Conservation (phyloP, 2,797 vertebrate species). For the Atherinosoma microstoma region DNA sequence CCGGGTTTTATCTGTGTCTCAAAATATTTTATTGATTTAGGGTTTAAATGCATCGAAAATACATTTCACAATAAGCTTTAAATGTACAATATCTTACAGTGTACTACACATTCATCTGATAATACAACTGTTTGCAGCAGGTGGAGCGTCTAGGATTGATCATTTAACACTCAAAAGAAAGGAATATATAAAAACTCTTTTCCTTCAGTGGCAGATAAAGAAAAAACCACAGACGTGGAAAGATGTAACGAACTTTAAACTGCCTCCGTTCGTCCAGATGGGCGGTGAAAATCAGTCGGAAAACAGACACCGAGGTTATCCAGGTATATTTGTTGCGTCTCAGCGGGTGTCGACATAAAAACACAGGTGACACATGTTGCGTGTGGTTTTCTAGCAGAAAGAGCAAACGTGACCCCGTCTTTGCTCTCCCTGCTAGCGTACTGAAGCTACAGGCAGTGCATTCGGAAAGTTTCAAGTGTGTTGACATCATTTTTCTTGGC, state of each 20-base stretch:
- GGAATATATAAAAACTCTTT: not conserved
- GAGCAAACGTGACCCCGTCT: not conserved
- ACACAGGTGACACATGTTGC: conserved; percentile 14
- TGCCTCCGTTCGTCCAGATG: not conserved
- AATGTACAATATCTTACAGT: conserved; percentile 80
- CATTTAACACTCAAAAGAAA: conserved; percentile 7
- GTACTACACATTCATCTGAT: conserved; percentile 59
- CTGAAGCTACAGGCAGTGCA: conserved; percentile 42
- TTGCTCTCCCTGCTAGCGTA: conserved; percentile 13
- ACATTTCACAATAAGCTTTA: conserved; percentile 66
- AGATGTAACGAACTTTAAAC: not conserved
- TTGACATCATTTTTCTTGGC: conserved; percentile 20
- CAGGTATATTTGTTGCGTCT: conserved; percentile 52
- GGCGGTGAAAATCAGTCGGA: not conserved
- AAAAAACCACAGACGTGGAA: conserved; percentile 4
- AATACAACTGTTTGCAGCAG: conserved; percentile 60
- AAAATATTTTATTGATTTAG: conserved; percentile 75
- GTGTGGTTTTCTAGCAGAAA: not conserved
- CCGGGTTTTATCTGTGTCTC: conserved; percentile 31
- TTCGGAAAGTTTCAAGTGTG: conserved; percentile 23
- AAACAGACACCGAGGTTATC: not conserved
- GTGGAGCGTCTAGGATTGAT: conserved; percentile 15
- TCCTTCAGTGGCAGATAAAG: conserved; percentile 12
- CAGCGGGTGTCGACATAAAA: conserved; percentile 24
- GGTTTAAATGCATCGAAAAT: conserved; percentile 63